Evolutionary conservation across 2,113 vertebrate species (phyloP).

Genomic region (Megaceryle torquata): DNA sequence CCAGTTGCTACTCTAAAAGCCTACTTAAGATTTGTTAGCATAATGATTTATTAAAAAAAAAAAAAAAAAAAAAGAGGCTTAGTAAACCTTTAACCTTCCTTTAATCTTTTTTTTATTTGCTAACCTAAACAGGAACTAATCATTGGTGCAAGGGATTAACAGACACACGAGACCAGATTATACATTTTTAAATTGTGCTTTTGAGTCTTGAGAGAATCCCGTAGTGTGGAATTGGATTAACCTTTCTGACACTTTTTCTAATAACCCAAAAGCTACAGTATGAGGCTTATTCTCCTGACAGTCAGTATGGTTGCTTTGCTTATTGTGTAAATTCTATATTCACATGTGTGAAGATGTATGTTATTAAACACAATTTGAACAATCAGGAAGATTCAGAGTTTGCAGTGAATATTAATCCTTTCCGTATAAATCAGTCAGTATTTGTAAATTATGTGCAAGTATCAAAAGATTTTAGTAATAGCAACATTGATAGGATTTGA

Average conservation of each 20-base stretch:
- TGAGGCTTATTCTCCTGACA: constrained; percentile 38
- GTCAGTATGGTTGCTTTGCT: not conserved
- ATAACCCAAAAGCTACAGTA: constrained; percentile 51
- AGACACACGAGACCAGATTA: constrained; percentile 67
- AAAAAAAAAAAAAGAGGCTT: not conserved
- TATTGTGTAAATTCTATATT: not conserved
- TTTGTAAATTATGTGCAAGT: not conserved
- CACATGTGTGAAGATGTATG: not conserved
- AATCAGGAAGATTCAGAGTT: not conserved
- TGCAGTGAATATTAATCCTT: not conserved
- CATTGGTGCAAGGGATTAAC: constrained; percentile 68
- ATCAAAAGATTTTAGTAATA: not conserved
- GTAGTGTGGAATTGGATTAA: constrained; percentile 70
- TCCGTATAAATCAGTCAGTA: not conserved
- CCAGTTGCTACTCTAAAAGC: constrained; percentile 42
- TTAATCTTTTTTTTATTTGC: constrained; percentile 41
- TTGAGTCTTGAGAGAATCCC: constrained; percentile 58
- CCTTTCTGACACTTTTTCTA: constrained; percentile 68
- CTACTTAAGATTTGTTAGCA: constrained; percentile 43
- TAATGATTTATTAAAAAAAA: constrained; percentile 48
- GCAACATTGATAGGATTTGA: not conserved
- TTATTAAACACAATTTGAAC: not conserved
- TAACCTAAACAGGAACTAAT: constrained; percentile 73
- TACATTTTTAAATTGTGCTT: constrained; percentile 71
- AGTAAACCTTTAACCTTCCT: constrained; percentile 55